A percentile compares a stretch with the other conserved stretches of the same genome.
Evolutionary conservation across 2,113 vertebrate genomes (phyloP).

Genomic region (Otocyon megalotis): DNA sequence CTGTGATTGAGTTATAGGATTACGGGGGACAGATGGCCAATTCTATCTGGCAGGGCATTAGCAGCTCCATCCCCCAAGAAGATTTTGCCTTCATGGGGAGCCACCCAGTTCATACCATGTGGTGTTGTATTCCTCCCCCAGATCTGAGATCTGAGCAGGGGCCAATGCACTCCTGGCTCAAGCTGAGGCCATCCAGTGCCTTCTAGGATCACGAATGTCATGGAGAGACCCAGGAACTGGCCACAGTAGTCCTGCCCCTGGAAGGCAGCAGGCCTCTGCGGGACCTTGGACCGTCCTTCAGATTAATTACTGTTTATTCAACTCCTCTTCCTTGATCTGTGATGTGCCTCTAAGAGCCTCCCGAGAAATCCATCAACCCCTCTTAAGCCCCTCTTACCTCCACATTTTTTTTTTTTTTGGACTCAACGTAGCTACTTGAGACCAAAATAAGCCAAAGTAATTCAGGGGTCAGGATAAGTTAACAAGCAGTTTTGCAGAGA

Average conservation of each 20-base stretch:
- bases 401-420: background rate
- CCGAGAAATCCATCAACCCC: background rate
- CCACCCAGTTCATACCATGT: rapidly evolving
- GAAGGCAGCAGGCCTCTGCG: background rate
- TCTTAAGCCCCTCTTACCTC: too few relatives aligned
- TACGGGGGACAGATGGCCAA: background rate
- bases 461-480: background rate
- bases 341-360: background rate
- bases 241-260: background rate
- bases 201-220: background rate
- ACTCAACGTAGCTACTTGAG: background rate
- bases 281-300: background rate
- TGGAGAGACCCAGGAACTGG: background rate
- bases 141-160: background rate
- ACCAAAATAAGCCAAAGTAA: conserved; percentile 60
- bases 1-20: background rate
- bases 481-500: conserved; percentile 18
- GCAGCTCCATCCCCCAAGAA: background rate
- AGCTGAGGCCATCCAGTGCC: background rate
- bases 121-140: too few relatives aligned
- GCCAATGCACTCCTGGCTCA: background rate
- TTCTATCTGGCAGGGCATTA: background rate
- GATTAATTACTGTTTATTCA: background rate
- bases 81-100: background rate
- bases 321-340: background rate